These are phyloP conservation scores for Drosophila hydei DNA, from an alignment of 1,140 invertebrate species.

Conservation along the genomic window DNA sequence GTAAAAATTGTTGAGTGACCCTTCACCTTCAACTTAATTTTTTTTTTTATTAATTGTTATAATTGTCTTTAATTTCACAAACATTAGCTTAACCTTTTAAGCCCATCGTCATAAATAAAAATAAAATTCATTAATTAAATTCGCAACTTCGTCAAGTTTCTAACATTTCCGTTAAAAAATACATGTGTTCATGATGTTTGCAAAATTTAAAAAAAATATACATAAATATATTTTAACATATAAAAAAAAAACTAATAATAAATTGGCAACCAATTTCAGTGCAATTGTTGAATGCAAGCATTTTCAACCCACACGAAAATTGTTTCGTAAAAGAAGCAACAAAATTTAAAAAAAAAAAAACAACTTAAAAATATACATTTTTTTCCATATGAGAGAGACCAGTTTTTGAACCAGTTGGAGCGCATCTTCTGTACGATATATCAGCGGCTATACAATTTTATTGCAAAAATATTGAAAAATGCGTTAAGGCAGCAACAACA, in stretches of 20 bases:
- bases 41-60: conserved; percentile 61
- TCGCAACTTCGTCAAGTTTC: not conserved
- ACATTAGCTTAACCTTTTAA: conserved; percentile 40
- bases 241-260: too few relatives aligned
- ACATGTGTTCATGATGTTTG: not conserved
- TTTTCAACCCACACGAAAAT: conserved; percentile 55
- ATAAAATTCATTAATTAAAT: conserved; percentile 14
- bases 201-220: conserved; percentile 16
- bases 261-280: conserved; percentile 11
- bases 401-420: conserved; percentile 76
- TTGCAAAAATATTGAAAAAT: conserved; percentile 82
- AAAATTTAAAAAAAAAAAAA: conserved; percentile 33
- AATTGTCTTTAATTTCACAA: conserved; percentile 64
- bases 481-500: conserved; percentile 54
- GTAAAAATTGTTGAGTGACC: conserved; percentile 47
- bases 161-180: conserved; percentile 10
- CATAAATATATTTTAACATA: conserved; percentile 5
- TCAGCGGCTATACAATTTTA: conserved; percentile 60
- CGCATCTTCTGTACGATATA: conserved; percentile 73
- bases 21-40: conserved; percentile 50
- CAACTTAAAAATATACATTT: conserved; percentile 27
- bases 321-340: conserved; percentile 39
- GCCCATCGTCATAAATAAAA: not conserved
- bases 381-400: conserved; percentile 54
- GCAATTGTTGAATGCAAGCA: conserved; percentile 62